phyloP scores from a whole-genome alignment of 2,888 invertebrate species.

The Toxonevra muliebris region DNA sequence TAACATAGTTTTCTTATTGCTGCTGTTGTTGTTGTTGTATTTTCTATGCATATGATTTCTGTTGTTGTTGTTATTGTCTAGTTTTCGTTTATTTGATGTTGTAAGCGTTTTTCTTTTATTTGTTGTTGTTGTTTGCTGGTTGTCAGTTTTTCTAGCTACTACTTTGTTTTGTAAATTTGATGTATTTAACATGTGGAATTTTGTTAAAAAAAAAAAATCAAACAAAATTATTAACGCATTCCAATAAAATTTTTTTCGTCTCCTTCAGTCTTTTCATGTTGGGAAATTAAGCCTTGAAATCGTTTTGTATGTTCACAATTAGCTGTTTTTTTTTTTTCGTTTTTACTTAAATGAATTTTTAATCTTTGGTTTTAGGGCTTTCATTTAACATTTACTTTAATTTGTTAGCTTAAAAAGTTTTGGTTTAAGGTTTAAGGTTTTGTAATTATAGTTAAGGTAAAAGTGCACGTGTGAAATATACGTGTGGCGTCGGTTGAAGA shows the following conservation, averaged over 20 bases:
- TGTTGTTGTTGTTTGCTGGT: background rate
- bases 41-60: background rate
- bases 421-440: too few species aligned
- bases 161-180: background rate
- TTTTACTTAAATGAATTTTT: too few species aligned
- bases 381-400: too few species aligned
- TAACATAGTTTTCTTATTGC: background rate
- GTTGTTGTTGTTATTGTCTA: background rate
- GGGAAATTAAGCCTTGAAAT: too few species aligned
- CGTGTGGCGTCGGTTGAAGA: too few species aligned
- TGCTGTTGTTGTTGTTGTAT: background rate
- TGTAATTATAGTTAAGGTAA: too few species aligned
- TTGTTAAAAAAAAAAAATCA: background rate
- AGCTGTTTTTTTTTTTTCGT: too few species aligned
- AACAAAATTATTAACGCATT: slow-evolving; percentile 2
- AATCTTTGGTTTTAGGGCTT: too few species aligned
- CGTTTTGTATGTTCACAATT: too few species aligned
- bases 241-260: background rate
- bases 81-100: background rate
- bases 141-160: background rate
- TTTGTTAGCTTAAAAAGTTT: too few species aligned
- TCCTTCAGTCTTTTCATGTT: too few species aligned
- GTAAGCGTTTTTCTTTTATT: background rate
- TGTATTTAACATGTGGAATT: background rate
- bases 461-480: too few species aligned